Evolutionary conservation across 1,140 invertebrate genomes (phyloP).

Genomic region (Mamestra configurata): DNA sequence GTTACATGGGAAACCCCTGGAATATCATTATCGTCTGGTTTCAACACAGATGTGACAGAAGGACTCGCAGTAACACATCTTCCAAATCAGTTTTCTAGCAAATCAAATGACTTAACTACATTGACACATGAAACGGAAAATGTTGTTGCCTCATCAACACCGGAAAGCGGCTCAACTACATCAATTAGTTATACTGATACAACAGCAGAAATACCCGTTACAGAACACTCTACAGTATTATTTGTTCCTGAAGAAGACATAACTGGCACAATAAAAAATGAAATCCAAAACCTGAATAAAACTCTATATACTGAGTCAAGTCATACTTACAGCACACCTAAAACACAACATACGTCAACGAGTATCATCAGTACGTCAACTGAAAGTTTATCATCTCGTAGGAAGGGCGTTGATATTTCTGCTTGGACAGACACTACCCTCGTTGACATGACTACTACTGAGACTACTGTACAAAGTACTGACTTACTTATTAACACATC

Average conservation of each 20-base stretch:
- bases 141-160: not conserved
- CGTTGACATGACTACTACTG: conserved; percentile 73
- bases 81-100: not conserved
- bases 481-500: conserved; percentile 78
- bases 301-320: not conserved
- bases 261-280: not conserved
- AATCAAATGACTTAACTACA: not conserved
- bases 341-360: conserved; percentile 61
- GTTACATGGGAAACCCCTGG: not conserved
- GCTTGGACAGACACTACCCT: conserved; percentile 83
- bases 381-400: conserved; percentile 78
- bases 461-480: conserved; percentile 66
- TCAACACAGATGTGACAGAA: not conserved
- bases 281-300: not conserved
- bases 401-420: conserved; percentile 81
- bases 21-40: not conserved
- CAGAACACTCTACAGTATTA: not conserved
- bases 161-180: not conserved
- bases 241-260: not conserved
- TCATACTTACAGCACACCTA: conserved; percentile 30
- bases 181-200: not conserved
- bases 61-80: not conserved
- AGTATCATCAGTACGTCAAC: conserved; percentile 69
- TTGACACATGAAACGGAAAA: not conserved
- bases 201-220: not conserved